Percentiles rank a stretch among this genome's conserved stretches.
Conservation (phyloP, 1,140 invertebrate genomes). For the Mylabris phalerata region DNA sequence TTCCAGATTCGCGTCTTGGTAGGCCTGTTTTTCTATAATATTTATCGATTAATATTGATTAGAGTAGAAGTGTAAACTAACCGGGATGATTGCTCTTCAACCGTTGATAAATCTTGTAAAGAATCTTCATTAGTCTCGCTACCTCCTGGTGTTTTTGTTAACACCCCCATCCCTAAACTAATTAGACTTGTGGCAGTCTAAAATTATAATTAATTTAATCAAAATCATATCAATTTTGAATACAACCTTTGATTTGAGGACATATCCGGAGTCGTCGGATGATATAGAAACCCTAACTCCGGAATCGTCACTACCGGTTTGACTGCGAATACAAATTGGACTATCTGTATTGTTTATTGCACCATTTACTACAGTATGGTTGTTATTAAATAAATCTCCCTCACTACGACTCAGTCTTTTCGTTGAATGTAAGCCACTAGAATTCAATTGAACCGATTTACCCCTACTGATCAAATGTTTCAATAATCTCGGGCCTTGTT, state of each 20-base stretch:
- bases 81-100: constrained; percentile 1
- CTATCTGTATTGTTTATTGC: constrained; percentile 22
- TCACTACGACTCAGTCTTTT: constrained; percentile 47
- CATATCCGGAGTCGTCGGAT: constrained; percentile 32
- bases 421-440: constrained; percentile 21
- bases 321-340: constrained; percentile 29
- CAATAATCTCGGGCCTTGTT: constrained; percentile 41
- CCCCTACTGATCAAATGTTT: constrained; percentile 45
- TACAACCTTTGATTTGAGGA: constrained; percentile 33
- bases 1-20: constrained; percentile 42
- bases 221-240: no score
- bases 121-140: constrained; percentile 38
- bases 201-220: background rate
- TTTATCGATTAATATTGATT: background rate
- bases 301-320: constrained; percentile 37
- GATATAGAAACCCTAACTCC: constrained; percentile 32
- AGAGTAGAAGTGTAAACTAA: background rate
- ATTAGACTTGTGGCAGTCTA: constrained; percentile 29
- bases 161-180: constrained; percentile 38
- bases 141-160: constrained; percentile 42
- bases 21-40: constrained; percentile 21
- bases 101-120: constrained; percentile 23
- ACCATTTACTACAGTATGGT: constrained; percentile 3
- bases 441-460: constrained; percentile 34
- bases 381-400: constrained; percentile 41